Evolutionary conservation across 2,888 invertebrate species (phyloP), one percentile per base, ranked within the genome.

Genomic region (Arenicola marina): DNA sequence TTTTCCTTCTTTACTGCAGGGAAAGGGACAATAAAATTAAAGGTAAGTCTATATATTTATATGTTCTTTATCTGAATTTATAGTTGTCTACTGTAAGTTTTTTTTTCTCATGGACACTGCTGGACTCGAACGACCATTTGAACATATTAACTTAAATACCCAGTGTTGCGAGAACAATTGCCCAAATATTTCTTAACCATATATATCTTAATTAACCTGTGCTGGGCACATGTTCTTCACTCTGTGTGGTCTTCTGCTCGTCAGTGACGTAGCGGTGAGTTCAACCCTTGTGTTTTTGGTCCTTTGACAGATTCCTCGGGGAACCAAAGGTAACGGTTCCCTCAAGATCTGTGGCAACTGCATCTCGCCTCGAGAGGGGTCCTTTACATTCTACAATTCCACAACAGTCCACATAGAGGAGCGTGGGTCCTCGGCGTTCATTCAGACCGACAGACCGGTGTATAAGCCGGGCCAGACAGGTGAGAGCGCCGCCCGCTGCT

Each of bases 401-500:
- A 65, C 62, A 1, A 11, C 44, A 2, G 56, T 69, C 2, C 18
- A 43, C n/a, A 60, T 69, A 24, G 53, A 63, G 34, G 51, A 65
- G 83, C 83, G 0, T 73, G 88, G 1, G 70, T 81, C 2, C 81
- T 89, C 18, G 85, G 87, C 33, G 0, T 84, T 87, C 45, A 81
- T 88, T 0, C 87, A 88, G 68, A 87, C 88, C 0, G 89, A 89
- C 68, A 86, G 87, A 18, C 85, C 86, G 0, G 81, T 87, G 11
- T 89, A 89, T 77, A 84, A 87, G 21, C 87, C 88, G 0, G 88
- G 88, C 0, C 88, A 89, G 61, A 84, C 84, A 3, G 83, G 89
- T 48, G 55, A 62, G 63, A n/a, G n/a, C n/a, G n/a, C n/a, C n/a
- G n/a, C n/a, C n/a, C n/a, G n/a, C n/a, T n/a, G n/a, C n/a, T n/a